phyloP scores from a whole-genome alignment of 2,888 invertebrate genomes.

The Himalopsyche kuldschensis region DNA sequence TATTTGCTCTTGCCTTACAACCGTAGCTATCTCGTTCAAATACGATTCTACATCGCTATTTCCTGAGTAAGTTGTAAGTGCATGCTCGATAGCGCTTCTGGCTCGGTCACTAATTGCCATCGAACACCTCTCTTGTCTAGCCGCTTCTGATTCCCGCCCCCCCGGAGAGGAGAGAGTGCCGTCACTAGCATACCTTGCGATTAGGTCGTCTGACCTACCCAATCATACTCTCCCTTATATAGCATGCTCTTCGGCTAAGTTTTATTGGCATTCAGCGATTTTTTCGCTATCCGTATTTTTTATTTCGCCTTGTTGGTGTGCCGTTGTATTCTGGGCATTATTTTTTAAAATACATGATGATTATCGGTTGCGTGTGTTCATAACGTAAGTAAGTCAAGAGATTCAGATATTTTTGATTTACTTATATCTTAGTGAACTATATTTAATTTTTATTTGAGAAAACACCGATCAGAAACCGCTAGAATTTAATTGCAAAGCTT shows the following conservation, averaged over 20 bases:
- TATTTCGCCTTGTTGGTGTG: not conserved
- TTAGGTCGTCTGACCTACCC: not conserved
- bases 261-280: not conserved
- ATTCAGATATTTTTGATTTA: too few species aligned
- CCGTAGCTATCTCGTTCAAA: too few species aligned
- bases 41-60: not conserved
- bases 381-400: too few species aligned
- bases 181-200: not conserved
- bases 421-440: too few species aligned
- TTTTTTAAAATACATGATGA: too few species aligned
- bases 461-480: too few species aligned
- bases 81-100: not conserved
- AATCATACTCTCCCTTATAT: not conserved
- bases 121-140: slow-evolving; percentile 17
- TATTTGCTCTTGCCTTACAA: too few species aligned
- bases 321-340: too few species aligned
- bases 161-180: not conserved
- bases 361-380: too few species aligned
- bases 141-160: not conserved
- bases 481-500: too few species aligned
- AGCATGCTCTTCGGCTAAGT: not conserved
- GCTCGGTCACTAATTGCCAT: slow-evolving; percentile 18
- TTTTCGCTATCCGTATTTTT: not conserved
- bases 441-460: too few species aligned
- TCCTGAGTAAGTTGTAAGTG: not conserved